phyloP scores from a whole-genome alignment of 2,113 vertebrate genomes.

The Astatotilapia flaviijosephi region DNA sequence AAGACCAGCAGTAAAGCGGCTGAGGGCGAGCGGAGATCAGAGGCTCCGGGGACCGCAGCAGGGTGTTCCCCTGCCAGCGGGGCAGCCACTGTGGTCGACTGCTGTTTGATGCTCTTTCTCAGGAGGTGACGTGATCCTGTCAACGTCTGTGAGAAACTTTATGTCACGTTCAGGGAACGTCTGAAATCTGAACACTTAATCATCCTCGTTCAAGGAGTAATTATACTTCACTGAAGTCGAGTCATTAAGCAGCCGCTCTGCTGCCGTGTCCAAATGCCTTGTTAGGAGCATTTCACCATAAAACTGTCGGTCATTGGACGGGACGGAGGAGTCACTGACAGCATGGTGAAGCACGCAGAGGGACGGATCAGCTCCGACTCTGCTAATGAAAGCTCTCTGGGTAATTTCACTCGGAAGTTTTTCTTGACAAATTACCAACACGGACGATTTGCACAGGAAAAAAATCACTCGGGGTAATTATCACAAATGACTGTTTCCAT shows the following conservation, averaged over 20 bases:
- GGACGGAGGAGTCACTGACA: background rate
- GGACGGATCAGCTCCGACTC: background rate
- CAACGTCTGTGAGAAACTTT: background rate
- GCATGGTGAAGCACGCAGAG: background rate
- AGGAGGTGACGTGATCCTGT: background rate
- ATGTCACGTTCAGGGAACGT: background rate
- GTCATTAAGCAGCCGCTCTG: background rate
- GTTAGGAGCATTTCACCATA: background rate
- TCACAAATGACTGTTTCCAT: constrained; percentile 15
- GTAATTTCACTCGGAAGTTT: constrained; percentile 30
- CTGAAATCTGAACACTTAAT: background rate
- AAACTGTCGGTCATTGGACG: background rate
- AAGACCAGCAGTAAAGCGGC: background rate
- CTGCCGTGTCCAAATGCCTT: background rate
- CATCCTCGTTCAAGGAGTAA: background rate
- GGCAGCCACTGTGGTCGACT: background rate
- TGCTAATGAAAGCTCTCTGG: background rate
- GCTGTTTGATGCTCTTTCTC: background rate
- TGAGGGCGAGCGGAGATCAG: background rate
- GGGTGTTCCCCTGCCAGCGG: constrained; percentile 9
- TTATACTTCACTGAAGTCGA: background rate
- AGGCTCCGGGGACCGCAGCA: background rate
- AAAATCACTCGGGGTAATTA: constrained; percentile 18
- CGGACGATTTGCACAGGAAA: constrained; percentile 17
- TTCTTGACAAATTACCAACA: constrained; percentile 40